These are phyloP conservation scores for Chionomys nivalis DNA, from an alignment of 2,113 vertebrate genomes.

Conservation along the genomic window DNA sequence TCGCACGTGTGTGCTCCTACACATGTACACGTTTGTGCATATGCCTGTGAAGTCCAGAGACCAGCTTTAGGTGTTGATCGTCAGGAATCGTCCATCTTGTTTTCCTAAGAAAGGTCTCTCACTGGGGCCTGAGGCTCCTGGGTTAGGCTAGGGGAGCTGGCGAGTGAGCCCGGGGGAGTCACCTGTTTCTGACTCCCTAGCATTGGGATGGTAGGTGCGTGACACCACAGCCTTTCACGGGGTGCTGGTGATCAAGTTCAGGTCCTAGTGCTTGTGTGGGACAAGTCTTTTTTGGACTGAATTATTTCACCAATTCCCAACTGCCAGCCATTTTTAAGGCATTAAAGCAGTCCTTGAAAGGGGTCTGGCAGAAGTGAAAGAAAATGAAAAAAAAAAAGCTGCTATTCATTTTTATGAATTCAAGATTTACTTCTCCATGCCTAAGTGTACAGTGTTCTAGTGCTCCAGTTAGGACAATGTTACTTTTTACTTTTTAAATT, in stretches of 20 bases:
- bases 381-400: background rate
- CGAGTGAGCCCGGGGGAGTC: background rate
- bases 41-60: background rate
- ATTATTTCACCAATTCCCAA: background rate
- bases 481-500: background rate
- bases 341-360: background rate
- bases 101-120: background rate
- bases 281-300: background rate
- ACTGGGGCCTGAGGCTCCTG: background rate
- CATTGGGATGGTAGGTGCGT: too few species aligned
- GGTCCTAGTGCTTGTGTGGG: background rate
- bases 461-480: background rate
- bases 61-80: background rate
- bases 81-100: background rate
- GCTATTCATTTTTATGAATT: background rate
- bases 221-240: background rate
- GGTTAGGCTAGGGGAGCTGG: background rate
- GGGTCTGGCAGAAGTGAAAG: background rate
- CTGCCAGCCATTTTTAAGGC: background rate
- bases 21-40: background rate
- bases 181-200: background rate
- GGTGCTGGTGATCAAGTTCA: background rate
- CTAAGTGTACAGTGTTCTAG: background rate
- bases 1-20: rapidly evolving
- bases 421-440: background rate